Base-by-base conservation (phyloP, 2,797 vertebrate species). In the Leucoraja ocellata region DNA sequence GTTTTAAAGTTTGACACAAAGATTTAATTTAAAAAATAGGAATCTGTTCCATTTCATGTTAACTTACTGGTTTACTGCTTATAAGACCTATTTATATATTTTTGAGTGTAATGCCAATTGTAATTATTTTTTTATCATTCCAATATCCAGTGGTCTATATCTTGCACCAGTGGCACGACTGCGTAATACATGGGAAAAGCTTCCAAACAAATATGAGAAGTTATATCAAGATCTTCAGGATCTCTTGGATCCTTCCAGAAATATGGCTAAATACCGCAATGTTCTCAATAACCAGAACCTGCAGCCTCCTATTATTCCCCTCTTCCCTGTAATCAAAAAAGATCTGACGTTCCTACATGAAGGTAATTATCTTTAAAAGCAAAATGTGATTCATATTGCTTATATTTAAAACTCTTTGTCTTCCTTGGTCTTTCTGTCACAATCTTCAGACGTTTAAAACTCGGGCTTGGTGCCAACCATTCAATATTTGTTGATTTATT, bases 281-380 rank as follows among this genome's bases (percentile, higher is more conserved):
- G 98, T 99, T 93, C 97, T 99, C 93, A 99, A 99, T 96, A 99
- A 97, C 96, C 98, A 99, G 96, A 99, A 99, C 96, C 96, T 99
- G 0, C 99, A 99, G 93, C 99, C 99, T 0, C 99, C 99, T 11
- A 98, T 99, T 94, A 99, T 99, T 94, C 99, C 99, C 0, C 95
- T 99, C 71, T 99, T 99, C 95, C 99, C 99, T 1, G 98, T 99
- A 95, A 99, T 99, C 95, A 99, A 99, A 96, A 99, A 99, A 95
- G 99, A 99, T 95, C 98, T 99, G 93, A 99, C 99, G 0, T 99
- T 99, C 95, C 97, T 99, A 93, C 99, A 99, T 9, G 99, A 99
- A 97, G 99, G 99, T 99, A 96, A 14, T 39, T 73, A 23, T 76
- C 2, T n/a, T 54, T 73, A 21, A 36, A 36, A 58, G 65, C 25